phyloP scores from a whole-genome alignment of 2,888 invertebrate genomes.

The Mythimna impura region DNA sequence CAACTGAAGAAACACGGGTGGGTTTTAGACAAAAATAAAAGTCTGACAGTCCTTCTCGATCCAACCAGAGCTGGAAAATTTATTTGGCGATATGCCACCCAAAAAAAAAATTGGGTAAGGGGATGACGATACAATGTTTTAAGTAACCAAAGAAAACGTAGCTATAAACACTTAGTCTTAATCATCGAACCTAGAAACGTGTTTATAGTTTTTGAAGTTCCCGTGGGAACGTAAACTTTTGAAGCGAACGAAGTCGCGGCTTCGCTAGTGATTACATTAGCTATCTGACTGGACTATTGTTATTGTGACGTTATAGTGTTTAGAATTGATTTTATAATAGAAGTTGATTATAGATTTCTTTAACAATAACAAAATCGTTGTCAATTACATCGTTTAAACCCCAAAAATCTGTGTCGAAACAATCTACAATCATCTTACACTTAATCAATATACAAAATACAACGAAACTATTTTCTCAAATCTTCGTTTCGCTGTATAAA shows the following conservation, averaged over 20 bases:
- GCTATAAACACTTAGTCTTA: conserved; percentile 4
- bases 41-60: too few species aligned
- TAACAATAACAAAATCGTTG: background rate
- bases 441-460: conserved; percentile 24
- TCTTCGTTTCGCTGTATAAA: conserved; percentile 35
- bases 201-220: conserved; percentile 49
- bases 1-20: too few species aligned
- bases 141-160: background rate
- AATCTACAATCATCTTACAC: background rate
- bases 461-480: conserved; percentile 33
- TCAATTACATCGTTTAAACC: conserved; percentile 1
- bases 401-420: conserved; percentile 14
- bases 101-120: background rate
- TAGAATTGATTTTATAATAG: conserved; percentile 7
- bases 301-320: background rate
- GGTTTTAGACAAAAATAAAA: too few species aligned
- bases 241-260: background rate
- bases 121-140: background rate
- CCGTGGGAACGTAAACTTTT: conserved; percentile 52
- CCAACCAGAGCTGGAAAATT: too few species aligned
- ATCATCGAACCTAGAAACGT: conserved; percentile 18
- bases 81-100: background rate
- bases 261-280: conserved; percentile 24
- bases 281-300: conserved; percentile 13
- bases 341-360: too few species aligned